Evolutionary conservation across 1,140 invertebrate species (phyloP), one percentile per base, ranked within the genome.

Genomic region (Scaptomyza graminum): DNA sequence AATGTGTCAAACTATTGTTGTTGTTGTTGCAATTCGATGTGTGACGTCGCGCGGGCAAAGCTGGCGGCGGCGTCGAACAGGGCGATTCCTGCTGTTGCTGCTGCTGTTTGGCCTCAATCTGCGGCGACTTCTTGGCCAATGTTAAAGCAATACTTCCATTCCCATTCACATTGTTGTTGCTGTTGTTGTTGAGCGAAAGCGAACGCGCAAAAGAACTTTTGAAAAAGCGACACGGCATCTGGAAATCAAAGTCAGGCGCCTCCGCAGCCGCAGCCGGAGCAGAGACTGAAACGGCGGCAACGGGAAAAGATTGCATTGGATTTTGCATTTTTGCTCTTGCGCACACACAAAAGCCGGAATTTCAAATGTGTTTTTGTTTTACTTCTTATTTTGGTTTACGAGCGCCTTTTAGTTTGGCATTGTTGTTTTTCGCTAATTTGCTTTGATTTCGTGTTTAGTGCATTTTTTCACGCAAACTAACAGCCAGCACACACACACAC

Each of bases 161-260:
- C 52, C 68, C 68, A 67, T 44, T 67, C 18, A 43, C 47, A 11
- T 25, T 74, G 61, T 50, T 55, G 55, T 46, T 74, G 60, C 61
- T 70, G 68, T 74, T 82, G 76, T 79, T 88, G 57, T 87, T 88
- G 41, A 91, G 78, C 68, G 90, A 91, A 76, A 91, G 89, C 74
- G 90, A 91, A 74, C 90, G 90, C 54, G 90, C 90, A 80, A 91
- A 91, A 74, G 88, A 90, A 83, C 90, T 91, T 77, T 91, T 91
- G 72, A 91, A 91, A 65, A 74, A 90, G 74, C 90, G 88, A 69
- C 85, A 90, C 52, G 90, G 90, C 77, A 90, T 73, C 71, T 90
- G 84, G 63, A 91, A 91, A 82, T 91, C 90, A 76, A 91, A 91
- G 73, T 91, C 90, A 16, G 60, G 55, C 68, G 66, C 34, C 50